These are phyloP conservation scores for Echeneis naucrates DNA, from an alignment of 2,797 vertebrate genomes.

Conservation along the genomic window DNA sequence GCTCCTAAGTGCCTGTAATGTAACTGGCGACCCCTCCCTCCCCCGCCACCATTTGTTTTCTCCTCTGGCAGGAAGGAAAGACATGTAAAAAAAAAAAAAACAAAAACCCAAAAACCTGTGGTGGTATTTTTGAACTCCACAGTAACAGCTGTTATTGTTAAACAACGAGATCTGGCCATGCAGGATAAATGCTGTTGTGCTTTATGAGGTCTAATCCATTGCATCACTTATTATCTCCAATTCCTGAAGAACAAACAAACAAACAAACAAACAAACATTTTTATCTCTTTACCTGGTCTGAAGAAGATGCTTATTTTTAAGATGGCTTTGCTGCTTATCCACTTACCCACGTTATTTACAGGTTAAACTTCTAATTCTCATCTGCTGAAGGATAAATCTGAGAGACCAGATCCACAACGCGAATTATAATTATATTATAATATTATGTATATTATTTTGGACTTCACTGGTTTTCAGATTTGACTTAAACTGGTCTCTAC, in stretches of 20 bases:
- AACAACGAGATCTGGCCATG: conserved; percentile 43
- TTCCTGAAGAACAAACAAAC: no score
- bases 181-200: conserved; percentile 36
- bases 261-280: no score
- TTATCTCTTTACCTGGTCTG: conserved; percentile 53
- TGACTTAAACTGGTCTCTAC: neutral
- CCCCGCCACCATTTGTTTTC: rapidly evolving
- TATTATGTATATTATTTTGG: no score
- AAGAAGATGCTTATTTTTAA: conserved; percentile 69
- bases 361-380: conserved; percentile 32
- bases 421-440: no score
- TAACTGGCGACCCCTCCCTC: conserved; percentile 60
- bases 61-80: conserved; percentile 40
- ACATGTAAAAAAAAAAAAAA: conserved; percentile 49
- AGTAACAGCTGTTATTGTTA: conserved; percentile 68
- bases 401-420: neutral
- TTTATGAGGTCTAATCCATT: conserved; percentile 60
- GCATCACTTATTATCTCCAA: conserved; percentile 56
- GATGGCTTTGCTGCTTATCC: no score
- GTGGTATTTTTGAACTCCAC: conserved; percentile 42
- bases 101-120: no score
- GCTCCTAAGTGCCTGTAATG: conserved; percentile 59
- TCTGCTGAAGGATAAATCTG: conserved; percentile 10
- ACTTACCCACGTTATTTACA: conserved; percentile 25
- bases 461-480: neutral